Base-by-base conservation (phyloP, 2,113 vertebrate species). In the Lamprologus callipterus region DNA sequence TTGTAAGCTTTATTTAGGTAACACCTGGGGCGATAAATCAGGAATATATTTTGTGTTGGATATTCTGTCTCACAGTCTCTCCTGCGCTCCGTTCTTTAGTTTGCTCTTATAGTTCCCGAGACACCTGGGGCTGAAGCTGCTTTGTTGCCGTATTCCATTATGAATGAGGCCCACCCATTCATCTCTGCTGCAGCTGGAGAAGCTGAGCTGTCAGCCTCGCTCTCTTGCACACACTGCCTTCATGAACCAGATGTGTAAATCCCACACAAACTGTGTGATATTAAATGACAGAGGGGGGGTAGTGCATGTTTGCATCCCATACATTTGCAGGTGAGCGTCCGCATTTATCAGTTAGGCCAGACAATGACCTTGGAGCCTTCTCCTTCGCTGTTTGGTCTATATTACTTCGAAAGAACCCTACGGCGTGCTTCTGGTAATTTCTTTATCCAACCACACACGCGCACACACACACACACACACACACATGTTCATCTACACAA, bases 81-180 rank as follows among this genome's bases (percentile, higher is more conserved):
- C 14, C 9, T 63, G 13, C 7, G 54, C 84, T 42, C 31, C 13
- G 83, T 63, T 49, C 14, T 63, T 35, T 26, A 80, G 40, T 75
- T 78, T 83, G 79, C 82, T 83, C 55, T 35, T 37, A 8, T 16
- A 53, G 87, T 89, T 83, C 78, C 55, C 1, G 45, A 86, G 55
- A 92, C 87, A 92, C 89, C 90, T 86, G 86, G 84, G 83, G 82
- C 85, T 60, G 81, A 84, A 89, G 85, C 88, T 87, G 87, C 90
- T 90, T 90, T 92, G 87, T 93, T 92, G 83, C 65, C 23, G 19
- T 91, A 17, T 80, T 94, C 91, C 83, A 92, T 96, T 93, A 93
- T 96, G 94, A 95, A 95, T 96, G 88, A 90, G 42, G 87, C 90
- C 86, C 82, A 26, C 80, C 85, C 94, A 92, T 95, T 95, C 89